Evolutionary conservation across 2,113 vertebrate genomes (phyloP).

Genomic region (Lepisosteus oculatus): DNA sequence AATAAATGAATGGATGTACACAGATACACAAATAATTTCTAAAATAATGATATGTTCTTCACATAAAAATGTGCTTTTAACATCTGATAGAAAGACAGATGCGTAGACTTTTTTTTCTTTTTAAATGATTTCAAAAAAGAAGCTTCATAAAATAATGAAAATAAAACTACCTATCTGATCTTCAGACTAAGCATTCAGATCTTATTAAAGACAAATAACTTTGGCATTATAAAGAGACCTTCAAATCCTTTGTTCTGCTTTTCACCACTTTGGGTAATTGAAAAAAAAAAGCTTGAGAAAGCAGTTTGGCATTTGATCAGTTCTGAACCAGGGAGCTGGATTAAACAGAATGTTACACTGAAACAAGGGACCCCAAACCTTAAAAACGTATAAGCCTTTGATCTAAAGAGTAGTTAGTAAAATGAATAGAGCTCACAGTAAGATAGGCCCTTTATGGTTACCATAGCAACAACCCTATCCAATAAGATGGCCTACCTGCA

Average conservation of each 20-base stretch:
- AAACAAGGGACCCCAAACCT: conserved; percentile 35
- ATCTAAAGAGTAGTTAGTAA: conserved; percentile 33
- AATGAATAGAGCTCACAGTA: conserved; percentile 39
- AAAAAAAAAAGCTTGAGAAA: conserved; percentile 38
- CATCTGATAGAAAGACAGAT: too few species aligned
- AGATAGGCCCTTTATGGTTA: conserved; percentile 49
- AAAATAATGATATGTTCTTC: too few species aligned
- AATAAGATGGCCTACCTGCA: conserved; percentile 45
- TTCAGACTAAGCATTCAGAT: conserved; percentile 51
- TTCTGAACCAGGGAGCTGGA: conserved; percentile 31
- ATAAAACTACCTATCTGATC: conserved; percentile 43
- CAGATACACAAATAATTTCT: too few species aligned
- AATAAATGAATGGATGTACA: too few species aligned
- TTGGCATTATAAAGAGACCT: neutral
- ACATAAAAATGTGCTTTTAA: too few species aligned
- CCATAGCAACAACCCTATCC: conserved; percentile 58
- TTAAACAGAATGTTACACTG: conserved; percentile 35
- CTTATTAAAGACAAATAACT: conserved; percentile 43
- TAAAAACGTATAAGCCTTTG: conserved; percentile 32
- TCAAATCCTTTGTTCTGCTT: conserved; percentile 50
- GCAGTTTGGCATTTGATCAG: conserved; percentile 32
- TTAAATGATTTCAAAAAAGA: neutral
- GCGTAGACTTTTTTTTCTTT: too few species aligned
- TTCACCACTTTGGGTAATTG: conserved; percentile 29
- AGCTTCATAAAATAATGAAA: neutral